A percentile compares a stretch with the other conserved stretches of the same genome.
These are phyloP conservation scores for Andrena camellia DNA, from an alignment of 2,888 invertebrate species.

Conservation along the genomic window DNA sequence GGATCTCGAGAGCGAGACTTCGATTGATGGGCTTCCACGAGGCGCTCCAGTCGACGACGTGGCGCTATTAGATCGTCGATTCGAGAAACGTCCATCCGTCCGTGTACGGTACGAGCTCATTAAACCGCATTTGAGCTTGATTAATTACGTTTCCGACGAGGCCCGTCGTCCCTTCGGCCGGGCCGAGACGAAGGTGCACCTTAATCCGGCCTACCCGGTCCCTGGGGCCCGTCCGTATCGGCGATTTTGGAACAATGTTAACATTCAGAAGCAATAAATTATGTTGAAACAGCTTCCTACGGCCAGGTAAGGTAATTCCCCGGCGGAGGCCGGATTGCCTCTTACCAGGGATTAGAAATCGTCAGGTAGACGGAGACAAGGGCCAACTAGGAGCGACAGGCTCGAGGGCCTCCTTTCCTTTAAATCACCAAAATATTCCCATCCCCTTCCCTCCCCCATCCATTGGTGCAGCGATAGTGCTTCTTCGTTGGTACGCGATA, in stretches of 20 bases:
- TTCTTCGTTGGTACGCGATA: neutral
- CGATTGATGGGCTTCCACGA: constrained; percentile 32
- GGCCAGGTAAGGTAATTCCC: constrained; percentile 72
- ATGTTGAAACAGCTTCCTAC: constrained; percentile 73
- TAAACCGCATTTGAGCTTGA: constrained; percentile 79
- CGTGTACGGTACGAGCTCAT: constrained; percentile 58
- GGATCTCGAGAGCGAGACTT: neutral
- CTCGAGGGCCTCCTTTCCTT: neutral
- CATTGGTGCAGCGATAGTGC: neutral
- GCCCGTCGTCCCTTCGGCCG: constrained; percentile 68
- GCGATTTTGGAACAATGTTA: constrained; percentile 78
- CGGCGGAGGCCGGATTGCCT: constrained; percentile 54
- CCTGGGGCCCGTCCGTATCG: constrained; percentile 67
- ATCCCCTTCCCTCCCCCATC: neutral
- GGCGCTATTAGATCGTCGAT: constrained; percentile 51
- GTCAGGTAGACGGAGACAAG: constrained; percentile 62
- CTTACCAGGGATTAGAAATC: constrained; percentile 72
- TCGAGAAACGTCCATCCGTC: constrained; percentile 47
- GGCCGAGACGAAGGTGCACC: constrained; percentile 48
- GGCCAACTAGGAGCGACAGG: neutral
- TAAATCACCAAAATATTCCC: neutral
- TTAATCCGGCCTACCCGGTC: constrained; percentile 64
- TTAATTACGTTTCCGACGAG: constrained; percentile 78
- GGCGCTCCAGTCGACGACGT: constrained; percentile 33
- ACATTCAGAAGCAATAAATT: constrained; percentile 80